Percentiles rank a stretch among this genome's conserved stretches.
These are phyloP conservation scores for Argyresthia albistria DNA, from an alignment of 2,888 invertebrate genomes.

Conservation along the genomic window DNA sequence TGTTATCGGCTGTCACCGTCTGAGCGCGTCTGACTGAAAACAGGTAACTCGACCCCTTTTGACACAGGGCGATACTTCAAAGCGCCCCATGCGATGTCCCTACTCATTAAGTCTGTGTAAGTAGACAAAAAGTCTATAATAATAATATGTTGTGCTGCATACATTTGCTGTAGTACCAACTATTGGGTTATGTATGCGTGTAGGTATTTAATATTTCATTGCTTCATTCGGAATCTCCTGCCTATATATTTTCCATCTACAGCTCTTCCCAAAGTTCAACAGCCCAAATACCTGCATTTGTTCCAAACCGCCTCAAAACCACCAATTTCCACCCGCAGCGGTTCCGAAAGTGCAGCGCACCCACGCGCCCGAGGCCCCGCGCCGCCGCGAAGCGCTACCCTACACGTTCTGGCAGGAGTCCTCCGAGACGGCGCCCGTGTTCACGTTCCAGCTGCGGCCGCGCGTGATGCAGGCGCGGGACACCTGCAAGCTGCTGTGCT, in stretches of 20 bases:
- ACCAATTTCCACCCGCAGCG: conserved; percentile 58
- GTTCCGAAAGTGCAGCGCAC: conserved; percentile 83
- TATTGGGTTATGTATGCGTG: too few relatives aligned
- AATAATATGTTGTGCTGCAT: too few relatives aligned
- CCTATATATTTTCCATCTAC: neutral
- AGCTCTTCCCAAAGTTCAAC: conserved; percentile 71
- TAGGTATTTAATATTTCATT: too few relatives aligned
- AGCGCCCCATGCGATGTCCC: too few relatives aligned
- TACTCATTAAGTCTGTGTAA: too few relatives aligned
- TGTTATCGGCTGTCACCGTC: too few relatives aligned
- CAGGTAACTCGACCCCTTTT: too few relatives aligned
- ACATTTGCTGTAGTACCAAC: too few relatives aligned
- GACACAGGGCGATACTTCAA: too few relatives aligned
- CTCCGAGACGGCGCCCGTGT: conserved; percentile 93
- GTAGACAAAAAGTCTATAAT: too few relatives aligned
- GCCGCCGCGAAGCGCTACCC: conserved; percentile 85
- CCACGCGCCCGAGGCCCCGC: conserved; percentile 79
- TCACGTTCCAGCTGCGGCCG: conserved; percentile 98
- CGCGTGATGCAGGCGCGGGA: conserved; percentile 97
- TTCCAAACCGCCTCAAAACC: neutral
- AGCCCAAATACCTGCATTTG: neutral
- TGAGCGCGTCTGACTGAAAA: too few relatives aligned
- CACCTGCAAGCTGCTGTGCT: conserved; percentile 98
- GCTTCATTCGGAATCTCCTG: too few relatives aligned
- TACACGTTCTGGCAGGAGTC: conserved; percentile 95